Base-by-base conservation (phyloP, 2,113 vertebrate species). In the Polypterus senegalus region DNA sequence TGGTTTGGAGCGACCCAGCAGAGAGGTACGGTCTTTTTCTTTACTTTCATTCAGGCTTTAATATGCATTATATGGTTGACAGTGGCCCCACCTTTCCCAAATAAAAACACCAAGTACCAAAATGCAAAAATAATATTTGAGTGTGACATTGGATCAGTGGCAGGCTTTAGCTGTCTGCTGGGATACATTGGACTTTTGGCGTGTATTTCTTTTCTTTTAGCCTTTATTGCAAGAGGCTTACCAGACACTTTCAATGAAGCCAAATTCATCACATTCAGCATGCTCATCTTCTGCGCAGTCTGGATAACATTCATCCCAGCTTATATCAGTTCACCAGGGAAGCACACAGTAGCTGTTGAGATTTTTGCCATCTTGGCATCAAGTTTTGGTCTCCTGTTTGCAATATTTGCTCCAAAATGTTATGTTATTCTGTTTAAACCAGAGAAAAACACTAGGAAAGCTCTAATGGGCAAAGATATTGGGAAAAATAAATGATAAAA, bases 201-300 rank as follows among this genome's bases (percentile, higher is more conserved):
- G 7, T 43, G 56, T 45, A 45, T 57, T 4, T 43, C n/a, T 27
- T 57, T 57, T 57, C n/a, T 57, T 8, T 27, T 57, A n/a, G 56
- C 56, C 4, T 57, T 57, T 57, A 8, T 57, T 43, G 56, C 56
- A 7, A 11, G 56, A 27, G 45, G 45, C 11, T 8, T 45, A 43
- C 11, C 11, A 8, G 11, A 4, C 11, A 57, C 7, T 58, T 80
- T 80, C 64, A 80, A 80, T 27, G 78, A 80, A 44, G 78, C 76
- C 60, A 80, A 76, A 55, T 80, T 76, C 55, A 80, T 80, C 56
- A 80, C 78, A 27, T 79, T 80, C 63, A 84, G 81, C 61, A 84
- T 86, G 83, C 59, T 86, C 49, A 81, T 83, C n/a, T 84, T 84
- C 63, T 83, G 78, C 59, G 78, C 79, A 11, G 77, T 83, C 52